Base-by-base conservation (phyloP, 1,140 invertebrate genomes). In the Drosophila takahashii region DNA sequence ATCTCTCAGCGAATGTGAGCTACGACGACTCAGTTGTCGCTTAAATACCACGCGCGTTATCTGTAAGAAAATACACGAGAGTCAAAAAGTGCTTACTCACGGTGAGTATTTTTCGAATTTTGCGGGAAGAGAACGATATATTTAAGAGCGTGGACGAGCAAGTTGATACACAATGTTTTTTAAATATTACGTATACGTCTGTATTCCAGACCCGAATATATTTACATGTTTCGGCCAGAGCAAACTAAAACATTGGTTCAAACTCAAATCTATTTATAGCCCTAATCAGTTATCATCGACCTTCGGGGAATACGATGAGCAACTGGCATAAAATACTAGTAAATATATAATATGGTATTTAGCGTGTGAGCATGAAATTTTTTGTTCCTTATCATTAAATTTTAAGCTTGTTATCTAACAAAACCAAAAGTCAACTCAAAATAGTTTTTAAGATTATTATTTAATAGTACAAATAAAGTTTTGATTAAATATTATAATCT, bases 101-200 rank as follows among this genome's bases (percentile, higher is more conserved):
- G 15, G 4, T 65, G 58, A 65, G 15, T 29, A 3, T 9, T 1
- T 9, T 65, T 36, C 58, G 61, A 64, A 65, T 9, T 9, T 10
- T 64, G 13, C 61, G 32, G 64, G 61, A 65, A 65, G 58, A 65
- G 58, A 56, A 10, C 22, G 7, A 15, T 8, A 1, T 6, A 9
- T 10, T 11, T n/a, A n/a, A n/a, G n/a, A 10, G 18, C 18, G 26
- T 32, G 5, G 4, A 34, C 44, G 29, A 34, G 39, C 11, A 13
- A 8, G 29, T 16, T 15, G 22, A 22, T 22, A 26, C 18, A 9
- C 18, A 53, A 59, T 13, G 3, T 15, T 51, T 58, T 58, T 2
- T 27, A 52, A 54, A 54, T 60, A 54, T 53, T 11, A 53, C 32
- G 32, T 11, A 58, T 58, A 51, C 42, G 42, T 8, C 4, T n/a